Base-by-base conservation (phyloP, 2,797 vertebrate species). In the Rhinogobio ventralis region DNA sequence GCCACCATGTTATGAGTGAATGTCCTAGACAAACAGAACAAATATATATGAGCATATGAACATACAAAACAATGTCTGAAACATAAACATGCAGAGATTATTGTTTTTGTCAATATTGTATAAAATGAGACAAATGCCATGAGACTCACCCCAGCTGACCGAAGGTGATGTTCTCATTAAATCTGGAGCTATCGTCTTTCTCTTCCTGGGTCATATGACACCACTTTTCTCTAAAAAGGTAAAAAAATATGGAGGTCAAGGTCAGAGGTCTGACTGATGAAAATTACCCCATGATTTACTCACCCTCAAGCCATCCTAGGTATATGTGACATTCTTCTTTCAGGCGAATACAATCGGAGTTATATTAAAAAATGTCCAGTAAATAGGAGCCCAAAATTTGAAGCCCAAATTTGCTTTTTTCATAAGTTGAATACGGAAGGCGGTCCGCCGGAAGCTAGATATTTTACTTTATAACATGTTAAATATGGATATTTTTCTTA, bases 1-100 rank as follows among this genome's bases (percentile, higher is more conserved):
- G 97, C 98, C 94, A 99, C 88, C 98, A 99, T 99, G 93, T 99
- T 99, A 87, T 99, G 97, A 2, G 97, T 98, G 93, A 99, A 99
- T 0, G 98, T 99, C 90, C 98, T 99, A 91, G 10, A 81, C 45
- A 42, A 39, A 55, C 10, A 76, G 20, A 87, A 57, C 74, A 66
- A 68, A 67, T 64, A 57, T 10, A 28, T 17, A 7, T 66, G 19
- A 55, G 45, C 45, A 73, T 17, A 51, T 2, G 25, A 74, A 36
- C n/a, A 67, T 13, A 33, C 25, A 66, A 36, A 10, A 72, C 57
- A 42, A 79, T 4, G 6, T 36, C 30, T 39, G 0, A 74, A 81
- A 46, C 17, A 17, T 10, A 23, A 51, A 64, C 51, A 62, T 45
- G 33, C 45, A 76, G 5, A n/a, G 3, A 82, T 68, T 36, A 80